Percentiles rank a stretch among this genome's conserved stretches.
Conservation (phyloP, 2,888 invertebrate genomes). For the Diadegma fenestrale region DNA sequence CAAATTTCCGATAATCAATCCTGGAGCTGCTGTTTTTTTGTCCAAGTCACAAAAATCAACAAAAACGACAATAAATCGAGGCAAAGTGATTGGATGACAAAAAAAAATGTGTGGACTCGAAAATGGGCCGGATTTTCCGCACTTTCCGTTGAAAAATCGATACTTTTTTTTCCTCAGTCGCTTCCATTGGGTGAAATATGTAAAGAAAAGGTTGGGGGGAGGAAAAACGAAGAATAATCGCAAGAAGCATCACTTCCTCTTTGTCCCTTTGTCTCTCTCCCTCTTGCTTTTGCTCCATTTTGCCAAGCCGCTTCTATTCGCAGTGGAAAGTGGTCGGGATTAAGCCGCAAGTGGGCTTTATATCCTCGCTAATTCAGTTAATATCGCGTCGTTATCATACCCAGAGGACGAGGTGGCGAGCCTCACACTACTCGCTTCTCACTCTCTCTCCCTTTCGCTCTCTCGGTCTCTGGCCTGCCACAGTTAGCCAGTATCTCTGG, state of each 20-base stretch:
- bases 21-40: not conserved
- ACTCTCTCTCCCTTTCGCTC: not conserved
- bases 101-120: not conserved
- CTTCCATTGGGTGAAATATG: slow-evolving; percentile 35
- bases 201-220: not conserved
- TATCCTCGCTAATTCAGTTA: slow-evolving; percentile 79
- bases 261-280: slow-evolving; percentile 28
- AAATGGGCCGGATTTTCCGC: not conserved
- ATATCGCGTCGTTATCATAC: slow-evolving; percentile 75
- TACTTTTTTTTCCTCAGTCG: slow-evolving; percentile 26
- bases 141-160: slow-evolving; percentile 17
- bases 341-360: slow-evolving; percentile 79
- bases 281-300: slow-evolving; percentile 21
- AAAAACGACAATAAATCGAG: not conserved
- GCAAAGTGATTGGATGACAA: slow-evolving; percentile 4
- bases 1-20: not conserved
- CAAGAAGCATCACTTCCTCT: slow-evolving; percentile 50
- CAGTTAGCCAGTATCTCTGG: not conserved
- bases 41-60: not conserved
- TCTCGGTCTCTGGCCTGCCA: not conserved
- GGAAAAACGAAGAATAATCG: not conserved
- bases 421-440: slow-evolving; percentile 8
- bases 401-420: slow-evolving; percentile 62
- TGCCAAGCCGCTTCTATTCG: slow-evolving; percentile 19
- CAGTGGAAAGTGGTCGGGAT: slow-evolving; percentile 74